phyloP scores from a whole-genome alignment of 2,113 vertebrate species.

The Heliornis fulica region DNA sequence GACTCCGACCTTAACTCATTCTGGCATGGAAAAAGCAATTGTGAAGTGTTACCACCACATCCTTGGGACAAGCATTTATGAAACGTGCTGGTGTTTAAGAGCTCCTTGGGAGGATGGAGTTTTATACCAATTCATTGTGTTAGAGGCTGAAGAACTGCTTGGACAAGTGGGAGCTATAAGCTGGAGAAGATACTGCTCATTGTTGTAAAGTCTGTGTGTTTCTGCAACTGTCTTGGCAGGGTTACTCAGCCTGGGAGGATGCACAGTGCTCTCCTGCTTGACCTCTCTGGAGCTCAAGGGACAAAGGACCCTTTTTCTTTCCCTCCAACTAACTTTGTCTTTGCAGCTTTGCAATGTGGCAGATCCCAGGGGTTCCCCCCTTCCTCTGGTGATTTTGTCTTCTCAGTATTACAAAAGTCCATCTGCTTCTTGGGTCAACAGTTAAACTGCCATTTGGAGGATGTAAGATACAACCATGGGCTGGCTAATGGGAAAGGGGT shows the following conservation, averaged over 20 bases:
- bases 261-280: not conserved
- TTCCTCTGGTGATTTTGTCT: not conserved
- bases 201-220: not conserved
- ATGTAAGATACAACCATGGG: not conserved
- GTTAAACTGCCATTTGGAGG: not conserved
- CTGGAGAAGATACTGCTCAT: not conserved
- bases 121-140: not conserved
- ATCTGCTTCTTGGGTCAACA: not conserved
- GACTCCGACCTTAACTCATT: not conserved
- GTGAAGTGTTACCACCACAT: not conserved
- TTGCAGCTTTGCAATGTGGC: not conserved
- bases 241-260: not conserved
- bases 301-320: not conserved
- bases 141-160: not conserved
- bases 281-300: not conserved
- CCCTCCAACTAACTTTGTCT: not conserved
- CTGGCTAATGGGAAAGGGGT: not conserved
- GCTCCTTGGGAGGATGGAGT: not conserved
- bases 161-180: not conserved
- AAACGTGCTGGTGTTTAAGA: rapidly evolving
- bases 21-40: not conserved
- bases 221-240: not conserved
- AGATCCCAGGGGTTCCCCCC: not conserved
- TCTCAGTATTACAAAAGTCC: not conserved
- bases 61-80: not conserved